Evolutionary conservation across 2,113 vertebrate genomes (phyloP).

Genomic region (Setophaga kirtlandii): DNA sequence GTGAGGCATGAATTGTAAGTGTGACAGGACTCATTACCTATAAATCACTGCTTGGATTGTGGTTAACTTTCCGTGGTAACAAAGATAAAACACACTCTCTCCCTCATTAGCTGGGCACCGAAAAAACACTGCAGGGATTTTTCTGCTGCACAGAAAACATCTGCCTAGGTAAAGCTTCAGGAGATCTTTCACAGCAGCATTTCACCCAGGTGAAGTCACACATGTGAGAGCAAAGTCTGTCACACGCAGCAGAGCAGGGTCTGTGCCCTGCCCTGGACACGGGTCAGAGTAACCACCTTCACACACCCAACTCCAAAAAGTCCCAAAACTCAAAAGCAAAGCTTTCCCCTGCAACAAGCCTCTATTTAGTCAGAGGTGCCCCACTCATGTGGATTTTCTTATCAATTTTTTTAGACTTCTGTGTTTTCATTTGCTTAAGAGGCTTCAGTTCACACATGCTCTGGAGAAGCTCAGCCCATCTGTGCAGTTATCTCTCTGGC

Average conservation of each 20-base stretch:
- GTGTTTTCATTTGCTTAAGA: not conserved
- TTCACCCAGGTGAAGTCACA: not conserved
- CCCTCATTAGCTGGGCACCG: constrained; percentile 66
- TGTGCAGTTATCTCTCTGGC: not conserved
- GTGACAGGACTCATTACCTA: constrained; percentile 63
- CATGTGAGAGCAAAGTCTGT: not conserved
- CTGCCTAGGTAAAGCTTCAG: constrained; percentile 33
- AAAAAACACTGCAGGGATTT: constrained; percentile 45
- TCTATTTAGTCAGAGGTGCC: not conserved
- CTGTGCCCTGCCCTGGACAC: not conserved
- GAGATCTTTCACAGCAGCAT: not conserved
- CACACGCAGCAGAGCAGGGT: not conserved
- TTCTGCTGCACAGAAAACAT: constrained; percentile 24
- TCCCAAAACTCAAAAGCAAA: not conserved
- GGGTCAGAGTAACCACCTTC: not conserved
- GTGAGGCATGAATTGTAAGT: constrained; percentile 17
- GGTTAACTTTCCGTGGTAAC: constrained; percentile 58
- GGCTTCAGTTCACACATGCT: not conserved
- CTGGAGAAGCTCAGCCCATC: not conserved
- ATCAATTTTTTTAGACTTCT: not conserved
- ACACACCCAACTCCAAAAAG: not conserved
- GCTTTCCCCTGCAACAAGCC: not conserved
- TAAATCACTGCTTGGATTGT: constrained; percentile 49
- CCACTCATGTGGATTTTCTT: rapidly evolving
- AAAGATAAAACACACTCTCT: constrained; percentile 57